phyloP scores from a whole-genome alignment of 2,888 invertebrate species.

The Cryptocephalus primarius region DNA sequence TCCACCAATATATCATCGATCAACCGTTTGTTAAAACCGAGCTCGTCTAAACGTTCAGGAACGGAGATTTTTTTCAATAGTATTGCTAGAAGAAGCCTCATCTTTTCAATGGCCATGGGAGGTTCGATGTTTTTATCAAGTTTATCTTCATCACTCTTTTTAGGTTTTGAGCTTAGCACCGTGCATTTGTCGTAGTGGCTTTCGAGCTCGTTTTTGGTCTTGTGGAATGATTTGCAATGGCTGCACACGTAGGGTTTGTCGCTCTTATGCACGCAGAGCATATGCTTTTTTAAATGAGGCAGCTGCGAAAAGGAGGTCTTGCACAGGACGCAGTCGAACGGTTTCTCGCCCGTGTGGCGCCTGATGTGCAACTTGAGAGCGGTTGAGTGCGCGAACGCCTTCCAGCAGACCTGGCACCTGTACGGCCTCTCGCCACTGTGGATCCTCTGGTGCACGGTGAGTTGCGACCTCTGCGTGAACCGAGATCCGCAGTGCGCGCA shows the following conservation, averaged over 20 bases:
- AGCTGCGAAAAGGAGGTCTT: constrained; percentile 68
- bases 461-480: constrained; percentile 75
- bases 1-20: constrained; percentile 75
- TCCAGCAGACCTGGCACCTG: constrained; percentile 67
- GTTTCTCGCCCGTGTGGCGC: constrained; percentile 77
- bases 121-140: constrained; percentile 32
- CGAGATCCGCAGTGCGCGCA: constrained; percentile 68
- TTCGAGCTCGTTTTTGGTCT: constrained; percentile 63
- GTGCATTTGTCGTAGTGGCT: constrained; percentile 48
- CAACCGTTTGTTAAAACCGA: constrained; percentile 62
- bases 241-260: constrained; percentile 67
- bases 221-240: constrained; percentile 62
- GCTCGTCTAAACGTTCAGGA: constrained; percentile 62
- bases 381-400: constrained; percentile 74
- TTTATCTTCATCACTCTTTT: constrained; percentile 15
- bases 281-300: constrained; percentile 80
- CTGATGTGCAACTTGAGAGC: constrained; percentile 74
- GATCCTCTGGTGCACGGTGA: constrained; percentile 73
- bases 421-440: constrained; percentile 79
- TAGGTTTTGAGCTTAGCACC: constrained; percentile 25
- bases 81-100: constrained; percentile 70
- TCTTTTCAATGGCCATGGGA: constrained; percentile 57
- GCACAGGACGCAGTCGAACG: constrained; percentile 63
- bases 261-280: constrained; percentile 73
- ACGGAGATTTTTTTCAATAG: constrained; percentile 73